These are phyloP conservation scores for Brachypteracias leptosomus DNA, from an alignment of 2,113 vertebrate species.

Conservation along the genomic window DNA sequence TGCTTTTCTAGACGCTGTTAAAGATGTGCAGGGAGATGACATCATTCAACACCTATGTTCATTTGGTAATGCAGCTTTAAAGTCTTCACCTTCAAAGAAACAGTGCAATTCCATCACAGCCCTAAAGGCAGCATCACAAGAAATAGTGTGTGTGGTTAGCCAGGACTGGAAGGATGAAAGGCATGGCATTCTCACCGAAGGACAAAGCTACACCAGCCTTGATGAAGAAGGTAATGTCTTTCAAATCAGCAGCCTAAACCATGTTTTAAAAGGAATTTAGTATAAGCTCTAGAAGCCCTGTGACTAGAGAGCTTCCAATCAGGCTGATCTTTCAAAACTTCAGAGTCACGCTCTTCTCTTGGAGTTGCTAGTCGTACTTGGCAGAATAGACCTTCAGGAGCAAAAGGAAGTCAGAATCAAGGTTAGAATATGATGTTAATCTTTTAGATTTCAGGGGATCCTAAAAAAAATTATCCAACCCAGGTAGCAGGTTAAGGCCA, in stretches of 20 bases:
- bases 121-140: slow-evolving; percentile 92
- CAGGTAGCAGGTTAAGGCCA: not conserved
- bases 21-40: not conserved
- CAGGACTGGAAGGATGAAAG: slow-evolving; percentile 85
- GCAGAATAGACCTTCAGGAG: not conserved
- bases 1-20: not conserved
- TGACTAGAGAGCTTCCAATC: not conserved
- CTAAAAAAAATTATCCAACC: not conserved
- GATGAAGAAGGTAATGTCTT: slow-evolving; percentile 88
- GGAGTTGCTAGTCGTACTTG: not conserved
- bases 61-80: slow-evolving; percentile 79
- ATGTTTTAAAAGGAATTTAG: not conserved
- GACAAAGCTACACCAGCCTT: slow-evolving; percentile 90
- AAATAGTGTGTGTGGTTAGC: slow-evolving; percentile 82
- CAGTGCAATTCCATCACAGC: slow-evolving; percentile 89
- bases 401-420: not conserved
- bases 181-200: slow-evolving; percentile 80
- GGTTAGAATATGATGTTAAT: not conserved
- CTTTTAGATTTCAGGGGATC: not conserved
- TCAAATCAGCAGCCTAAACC: not conserved
- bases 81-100: slow-evolving; percentile 92
- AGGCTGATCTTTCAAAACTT: not conserved
- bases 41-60: not conserved
- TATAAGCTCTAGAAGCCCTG: not conserved
- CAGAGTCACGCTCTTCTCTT: not conserved